These are phyloP conservation scores for Charina bottae DNA, from an alignment of 2,113 vertebrate genomes.

Conservation along the genomic window DNA sequence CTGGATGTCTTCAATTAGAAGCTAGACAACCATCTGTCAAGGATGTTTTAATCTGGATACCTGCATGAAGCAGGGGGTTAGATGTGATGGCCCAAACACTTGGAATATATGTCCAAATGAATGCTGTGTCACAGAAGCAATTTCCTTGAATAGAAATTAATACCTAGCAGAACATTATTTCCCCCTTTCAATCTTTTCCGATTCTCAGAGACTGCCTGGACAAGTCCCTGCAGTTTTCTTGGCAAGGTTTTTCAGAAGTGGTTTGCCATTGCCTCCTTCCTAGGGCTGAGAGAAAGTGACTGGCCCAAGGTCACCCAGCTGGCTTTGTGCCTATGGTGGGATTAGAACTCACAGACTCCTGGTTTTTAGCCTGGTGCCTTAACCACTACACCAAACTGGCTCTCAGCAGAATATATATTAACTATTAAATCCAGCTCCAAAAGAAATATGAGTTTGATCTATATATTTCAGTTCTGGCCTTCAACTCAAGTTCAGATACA, in stretches of 20 bases:
- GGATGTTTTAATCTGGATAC: not conserved
- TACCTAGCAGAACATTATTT: not conserved
- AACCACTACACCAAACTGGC: too few species aligned
- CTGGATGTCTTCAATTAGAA: not conserved
- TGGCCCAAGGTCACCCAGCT: too few species aligned
- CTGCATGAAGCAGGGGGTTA: not conserved
- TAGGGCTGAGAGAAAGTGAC: too few species aligned
- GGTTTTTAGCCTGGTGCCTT: too few species aligned
- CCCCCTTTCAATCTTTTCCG: too few species aligned
- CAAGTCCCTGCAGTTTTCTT: too few species aligned
- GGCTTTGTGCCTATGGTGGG: too few species aligned
- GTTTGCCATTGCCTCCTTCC: too few species aligned
- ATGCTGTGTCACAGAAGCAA: not conserved
- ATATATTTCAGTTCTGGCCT: not conserved
- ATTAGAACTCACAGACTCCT: too few species aligned
- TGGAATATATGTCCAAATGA: not conserved
- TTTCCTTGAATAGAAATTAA: not conserved
- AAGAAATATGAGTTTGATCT: not conserved
- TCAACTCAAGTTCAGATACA: not conserved
- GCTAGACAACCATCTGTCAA: not conserved
- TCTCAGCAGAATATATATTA: not conserved
- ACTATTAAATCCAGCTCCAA: not conserved
- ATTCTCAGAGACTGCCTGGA: too few species aligned
- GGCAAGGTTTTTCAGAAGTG: too few species aligned
- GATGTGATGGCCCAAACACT: not conserved